Evolutionary conservation across 2,888 invertebrate species (phyloP), one percentile per base, ranked within the genome.

Genomic region (Emmelina monodactyla): DNA sequence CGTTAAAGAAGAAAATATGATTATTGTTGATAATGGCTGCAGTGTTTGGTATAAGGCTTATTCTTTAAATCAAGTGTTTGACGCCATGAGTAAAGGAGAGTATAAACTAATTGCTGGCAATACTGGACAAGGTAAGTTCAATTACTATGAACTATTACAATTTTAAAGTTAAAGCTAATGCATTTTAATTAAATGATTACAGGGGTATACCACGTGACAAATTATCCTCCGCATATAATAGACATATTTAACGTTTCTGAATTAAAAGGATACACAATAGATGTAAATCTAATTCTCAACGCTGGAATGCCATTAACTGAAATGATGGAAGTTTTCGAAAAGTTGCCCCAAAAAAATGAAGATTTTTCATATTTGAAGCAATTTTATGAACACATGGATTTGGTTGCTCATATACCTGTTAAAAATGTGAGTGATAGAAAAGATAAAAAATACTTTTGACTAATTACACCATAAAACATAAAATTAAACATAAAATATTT

Each of bases 101-200:
- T 89, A 88, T 43, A 82, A 85, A 60, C 55, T 92, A 7, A 82
- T 91, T 1, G 86, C 85, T 14, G 92, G 92, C 11, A 91, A 91
- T 51, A 92, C 92, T 1, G 89, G 86, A 2, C 86, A 85, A 62
- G 92, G 92, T 88, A 42, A 35, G 7, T 12, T 15, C 6, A 28
- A 4, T 30, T 15, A 16, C 11, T n/a, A 28, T 29, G 32, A 7
- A 15, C n/a, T 9, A 9, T 22, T 14, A 12, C 14, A n/a, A n/a
- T n/a, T n/a, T n/a, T n/a, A n/a, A n/a, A n/a, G n/a, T n/a, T n/a
- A n/a, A n/a, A n/a, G n/a, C n/a, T n/a, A n/a, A n/a, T n/a, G n/a
- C n/a, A n/a, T n/a, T n/a, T n/a, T n/a, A n/a, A n/a, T n/a, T n/a
- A n/a, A n/a, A n/a, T n/a, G n/a, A 3, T 64, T 65, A 14, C 43